Evolutionary conservation across 1,140 invertebrate species (phyloP).

Genomic region (Trichonephila clavipes): DNA sequence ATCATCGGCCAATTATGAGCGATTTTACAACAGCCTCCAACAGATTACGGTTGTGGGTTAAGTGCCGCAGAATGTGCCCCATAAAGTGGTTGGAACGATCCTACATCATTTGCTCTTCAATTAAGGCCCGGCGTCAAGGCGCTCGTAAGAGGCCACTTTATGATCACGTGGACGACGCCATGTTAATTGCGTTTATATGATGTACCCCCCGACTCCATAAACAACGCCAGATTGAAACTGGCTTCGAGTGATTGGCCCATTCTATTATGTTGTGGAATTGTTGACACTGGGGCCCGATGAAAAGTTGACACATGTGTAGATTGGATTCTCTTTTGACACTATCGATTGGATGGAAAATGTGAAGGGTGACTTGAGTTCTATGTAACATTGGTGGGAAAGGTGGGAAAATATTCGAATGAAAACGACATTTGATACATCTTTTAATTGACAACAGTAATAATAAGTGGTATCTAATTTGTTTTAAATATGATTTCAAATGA

Average conservation of each 20-base stretch:
- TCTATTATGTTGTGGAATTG: neutral
- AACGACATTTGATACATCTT: too few species aligned
- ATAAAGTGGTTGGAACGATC: neutral
- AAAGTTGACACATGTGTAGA: neutral
- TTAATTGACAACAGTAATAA: too few species aligned
- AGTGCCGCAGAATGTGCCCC: neutral
- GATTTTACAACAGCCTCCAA: neutral
- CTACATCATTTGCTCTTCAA: neutral
- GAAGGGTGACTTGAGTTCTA: neutral
- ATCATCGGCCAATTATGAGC: neutral
- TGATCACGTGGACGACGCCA: neutral
- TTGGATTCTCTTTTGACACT: neutral
- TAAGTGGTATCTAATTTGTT: too few species aligned
- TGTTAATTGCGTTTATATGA: conserved; percentile 34
- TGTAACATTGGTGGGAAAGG: too few species aligned
- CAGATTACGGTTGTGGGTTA: neutral
- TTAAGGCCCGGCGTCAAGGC: neutral
- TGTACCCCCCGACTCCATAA: neutral
- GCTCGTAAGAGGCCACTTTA: neutral
- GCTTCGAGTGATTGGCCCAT: neutral
- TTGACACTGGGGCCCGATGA: neutral
- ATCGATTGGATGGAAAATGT: neutral
- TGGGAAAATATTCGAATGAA: too few species aligned
- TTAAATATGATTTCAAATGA: too few species aligned
- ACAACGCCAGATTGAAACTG: neutral